These are phyloP conservation scores for Larimichthys polyactis DNA, from an alignment of 2,113 vertebrate genomes.

Conservation along the genomic window DNA sequence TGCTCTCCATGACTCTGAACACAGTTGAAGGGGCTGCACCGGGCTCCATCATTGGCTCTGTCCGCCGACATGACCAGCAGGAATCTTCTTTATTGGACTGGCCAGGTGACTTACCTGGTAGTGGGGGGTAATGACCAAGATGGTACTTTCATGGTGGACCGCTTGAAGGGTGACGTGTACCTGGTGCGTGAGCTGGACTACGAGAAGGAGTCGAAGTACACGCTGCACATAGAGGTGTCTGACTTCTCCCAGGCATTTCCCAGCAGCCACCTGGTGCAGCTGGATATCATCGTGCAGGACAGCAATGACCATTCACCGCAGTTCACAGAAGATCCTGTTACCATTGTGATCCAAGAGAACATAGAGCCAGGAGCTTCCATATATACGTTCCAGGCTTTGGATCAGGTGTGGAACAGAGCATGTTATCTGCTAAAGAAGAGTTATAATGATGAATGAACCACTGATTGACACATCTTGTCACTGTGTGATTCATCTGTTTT, in stretches of 20 bases:
- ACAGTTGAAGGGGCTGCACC: conserved; percentile 89
- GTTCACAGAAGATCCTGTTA: conserved; percentile 93
- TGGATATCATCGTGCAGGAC: conserved; percentile 92
- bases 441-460: background rate
- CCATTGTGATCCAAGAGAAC: conserved; percentile 91
- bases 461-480: background rate
- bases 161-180: conserved; percentile 89
- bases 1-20: conserved; percentile 87
- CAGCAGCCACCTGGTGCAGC: conserved; percentile 88
- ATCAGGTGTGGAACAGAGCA: conserved; percentile 75
- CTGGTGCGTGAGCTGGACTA: conserved; percentile 92
- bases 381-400: conserved; percentile 92
- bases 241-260: conserved; percentile 86
- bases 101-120: conserved; percentile 90
- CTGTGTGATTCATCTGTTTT: background rate
- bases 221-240: conserved; percentile 89
- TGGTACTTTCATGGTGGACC: conserved; percentile 93
- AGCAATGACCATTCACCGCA: conserved; percentile 92
- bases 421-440: background rate
- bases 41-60: conserved; percentile 91
- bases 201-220: conserved; percentile 87
- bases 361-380: conserved; percentile 84
- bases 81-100: conserved; percentile 55
- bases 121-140: conserved; percentile 90
- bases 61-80: conserved; percentile 74